A percentile compares a stretch with the other conserved stretches of the same genome.
These are phyloP conservation scores for Amphipyra tragopoginis DNA, from an alignment of 2,888 invertebrate species.

Conservation along the genomic window DNA sequence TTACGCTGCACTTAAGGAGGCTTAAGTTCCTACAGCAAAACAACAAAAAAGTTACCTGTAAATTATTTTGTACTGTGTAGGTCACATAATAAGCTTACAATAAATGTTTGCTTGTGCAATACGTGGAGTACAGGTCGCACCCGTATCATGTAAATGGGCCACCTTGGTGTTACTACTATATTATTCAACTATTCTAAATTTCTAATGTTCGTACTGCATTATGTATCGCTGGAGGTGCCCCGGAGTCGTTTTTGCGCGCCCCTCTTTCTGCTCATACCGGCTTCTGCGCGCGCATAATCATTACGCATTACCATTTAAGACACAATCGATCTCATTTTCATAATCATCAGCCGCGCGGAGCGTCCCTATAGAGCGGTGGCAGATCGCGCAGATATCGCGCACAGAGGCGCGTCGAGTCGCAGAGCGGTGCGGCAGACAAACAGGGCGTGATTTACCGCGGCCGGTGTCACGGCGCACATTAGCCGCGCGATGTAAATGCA, in stretches of 20 bases:
- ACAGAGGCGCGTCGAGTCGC: background rate
- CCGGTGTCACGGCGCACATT: constrained; percentile 62
- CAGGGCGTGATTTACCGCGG: constrained; percentile 51
- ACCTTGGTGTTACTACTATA: constrained; percentile 15
- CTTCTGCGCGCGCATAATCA: constrained; percentile 29
- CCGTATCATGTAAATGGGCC: constrained; percentile 34
- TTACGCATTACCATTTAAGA: constrained; percentile 36
- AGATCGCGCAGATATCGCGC: too few relatives aligned
- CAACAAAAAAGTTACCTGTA: too few relatives aligned
- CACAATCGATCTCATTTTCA: constrained; percentile 35
- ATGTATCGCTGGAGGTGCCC: constrained; percentile 37
- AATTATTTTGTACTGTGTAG: too few relatives aligned
- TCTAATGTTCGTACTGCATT: constrained; percentile 52
- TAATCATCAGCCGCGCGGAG: constrained; percentile 15
- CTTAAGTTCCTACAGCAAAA: too few relatives aligned
- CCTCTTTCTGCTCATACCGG: constrained; percentile 18
- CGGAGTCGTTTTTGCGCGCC: constrained; percentile 24
- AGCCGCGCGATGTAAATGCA: constrained; percentile 62
- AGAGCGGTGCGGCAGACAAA: background rate
- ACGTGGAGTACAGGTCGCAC: background rate
- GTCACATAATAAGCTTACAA: too few relatives aligned
- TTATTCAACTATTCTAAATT: constrained; percentile 41
- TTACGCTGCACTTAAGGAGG: too few relatives aligned
- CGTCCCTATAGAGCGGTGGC: too few relatives aligned
- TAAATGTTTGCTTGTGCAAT: too few relatives aligned